Percentiles rank a stretch among this genome's conserved stretches.
Evolutionary conservation across 1,140 invertebrate species (phyloP).

Genomic region (Drosophila carrolli): DNA sequence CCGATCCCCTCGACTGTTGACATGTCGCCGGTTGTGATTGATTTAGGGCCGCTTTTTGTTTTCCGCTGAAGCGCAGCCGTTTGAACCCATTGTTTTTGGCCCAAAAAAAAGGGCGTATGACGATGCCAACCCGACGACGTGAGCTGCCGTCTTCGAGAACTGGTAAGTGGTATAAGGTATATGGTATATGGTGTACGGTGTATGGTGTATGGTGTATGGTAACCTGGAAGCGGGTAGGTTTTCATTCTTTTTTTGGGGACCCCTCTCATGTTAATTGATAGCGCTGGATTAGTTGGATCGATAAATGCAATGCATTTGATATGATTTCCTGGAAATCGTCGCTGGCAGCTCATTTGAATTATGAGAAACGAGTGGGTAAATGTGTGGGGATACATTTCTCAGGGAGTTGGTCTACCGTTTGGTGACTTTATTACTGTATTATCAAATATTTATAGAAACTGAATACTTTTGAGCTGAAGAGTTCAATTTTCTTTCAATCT

Average conservation of each 20-base stretch:
- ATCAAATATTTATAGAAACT: not conserved
- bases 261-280: slow-evolving; percentile 61
- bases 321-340: slow-evolving; percentile 25
- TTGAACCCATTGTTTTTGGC: slow-evolving; percentile 80
- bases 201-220: not conserved
- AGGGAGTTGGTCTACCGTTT: not conserved
- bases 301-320: slow-evolving; percentile 30
- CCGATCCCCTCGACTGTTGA: slow-evolving; percentile 52
- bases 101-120: slow-evolving; percentile 57
- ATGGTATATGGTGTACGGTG: too few species aligned
- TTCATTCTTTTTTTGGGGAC: not conserved
- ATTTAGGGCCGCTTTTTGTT: slow-evolving; percentile 79
- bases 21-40: slow-evolving; percentile 73
- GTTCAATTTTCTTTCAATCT: too few species aligned
- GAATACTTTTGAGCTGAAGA: not conserved
- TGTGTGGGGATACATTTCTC: not conserved
- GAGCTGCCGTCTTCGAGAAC: slow-evolving; percentile 11
- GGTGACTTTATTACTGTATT: not conserved
- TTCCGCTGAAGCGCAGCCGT: slow-evolving; percentile 77
- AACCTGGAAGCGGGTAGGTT: not conserved
- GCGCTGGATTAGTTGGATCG: slow-evolving; percentile 38
- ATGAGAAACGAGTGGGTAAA: not conserved
- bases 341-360: slow-evolving; percentile 4
- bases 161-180: not conserved
- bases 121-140: slow-evolving; percentile 16